These are phyloP conservation scores for Capra hircus DNA, from an alignment of 2,113 vertebrate genomes.

Conservation along the genomic window DNA sequence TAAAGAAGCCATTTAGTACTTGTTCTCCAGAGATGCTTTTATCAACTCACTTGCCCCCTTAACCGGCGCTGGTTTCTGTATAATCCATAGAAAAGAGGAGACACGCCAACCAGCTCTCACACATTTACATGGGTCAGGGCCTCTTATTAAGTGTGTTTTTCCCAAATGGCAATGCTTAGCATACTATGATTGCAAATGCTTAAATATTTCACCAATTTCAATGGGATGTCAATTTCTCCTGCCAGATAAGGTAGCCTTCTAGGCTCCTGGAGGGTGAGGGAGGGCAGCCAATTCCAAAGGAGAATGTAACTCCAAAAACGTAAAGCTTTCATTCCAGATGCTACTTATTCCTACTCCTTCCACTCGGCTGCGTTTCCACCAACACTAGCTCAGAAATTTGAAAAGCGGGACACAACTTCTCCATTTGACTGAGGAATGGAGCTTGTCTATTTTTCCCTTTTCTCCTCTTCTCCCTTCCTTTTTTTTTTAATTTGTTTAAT, in stretches of 20 bases:
- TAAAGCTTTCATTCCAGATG: neutral
- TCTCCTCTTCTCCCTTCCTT: neutral
- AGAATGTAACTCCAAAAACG: neutral
- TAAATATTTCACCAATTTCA: slow-evolving; percentile 63
- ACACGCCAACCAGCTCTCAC: slow-evolving; percentile 34
- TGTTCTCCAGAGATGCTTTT: slow-evolving; percentile 73
- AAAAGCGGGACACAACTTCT: neutral
- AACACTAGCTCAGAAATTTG: neutral
- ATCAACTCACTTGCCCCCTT: slow-evolving; percentile 69
- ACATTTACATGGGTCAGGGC: slow-evolving; percentile 58
- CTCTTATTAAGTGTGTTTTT: slow-evolving; percentile 69
- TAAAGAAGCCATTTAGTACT: slow-evolving; percentile 76
- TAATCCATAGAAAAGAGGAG: slow-evolving; percentile 73
- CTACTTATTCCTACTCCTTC: neutral
- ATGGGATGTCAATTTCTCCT: slow-evolving; percentile 43
- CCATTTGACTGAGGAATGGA: neutral
- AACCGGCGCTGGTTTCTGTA: slow-evolving; percentile 54
- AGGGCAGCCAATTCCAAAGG: neutral
- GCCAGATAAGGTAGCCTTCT: neutral
- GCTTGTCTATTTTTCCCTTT: neutral
- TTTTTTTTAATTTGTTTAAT: neutral
- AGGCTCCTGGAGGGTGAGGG: neutral
- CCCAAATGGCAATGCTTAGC: slow-evolving; percentile 61
- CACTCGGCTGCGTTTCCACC: neutral
- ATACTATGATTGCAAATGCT: slow-evolving; percentile 30